Conservation (phyloP, 2,888 invertebrate genomes). For the Cryptophagus acutangulus region DNA sequence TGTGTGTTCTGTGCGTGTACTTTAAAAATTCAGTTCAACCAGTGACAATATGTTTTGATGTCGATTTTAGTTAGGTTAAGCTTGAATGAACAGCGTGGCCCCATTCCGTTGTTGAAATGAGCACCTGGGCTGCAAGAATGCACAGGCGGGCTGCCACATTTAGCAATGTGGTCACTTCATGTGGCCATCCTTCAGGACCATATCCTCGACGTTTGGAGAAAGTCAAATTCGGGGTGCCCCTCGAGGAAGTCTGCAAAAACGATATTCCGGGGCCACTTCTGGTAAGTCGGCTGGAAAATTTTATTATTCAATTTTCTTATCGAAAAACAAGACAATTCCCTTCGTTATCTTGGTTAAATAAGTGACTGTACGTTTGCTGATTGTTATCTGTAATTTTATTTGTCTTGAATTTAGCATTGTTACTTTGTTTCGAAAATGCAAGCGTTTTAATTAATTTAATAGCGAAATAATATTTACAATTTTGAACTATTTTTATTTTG, state of each 20-base stretch:
- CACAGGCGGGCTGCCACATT: slow-evolving; percentile 86
- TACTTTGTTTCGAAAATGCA: no score
- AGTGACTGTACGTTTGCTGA: no score
- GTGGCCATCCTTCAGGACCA: slow-evolving; percentile 79
- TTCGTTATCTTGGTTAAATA: no score
- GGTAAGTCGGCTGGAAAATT: slow-evolving; percentile 59
- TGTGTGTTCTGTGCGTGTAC: no score
- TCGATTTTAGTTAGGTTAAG: slow-evolving; percentile 39
- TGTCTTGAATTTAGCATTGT: no score
- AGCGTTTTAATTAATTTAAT: no score
- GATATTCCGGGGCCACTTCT: slow-evolving; percentile 90
- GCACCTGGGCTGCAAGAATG: slow-evolving; percentile 89
- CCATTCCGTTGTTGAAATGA: slow-evolving; percentile 57
- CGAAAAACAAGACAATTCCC: no score
- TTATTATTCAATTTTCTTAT: no score
- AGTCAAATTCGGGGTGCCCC: slow-evolving; percentile 89
- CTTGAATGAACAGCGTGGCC: slow-evolving; percentile 31
- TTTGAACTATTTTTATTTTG: no score
- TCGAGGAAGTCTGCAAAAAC: slow-evolving; percentile 91
- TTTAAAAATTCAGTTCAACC: no score
- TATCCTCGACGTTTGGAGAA: slow-evolving; percentile 83
- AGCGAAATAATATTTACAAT: no score
- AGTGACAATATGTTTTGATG: slow-evolving; percentile 25
- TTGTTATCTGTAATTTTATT: no score
- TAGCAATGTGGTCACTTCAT: slow-evolving; percentile 86